phyloP scores from a whole-genome alignment of 2,888 invertebrate genomes.

The Lottia scabra region DNA sequence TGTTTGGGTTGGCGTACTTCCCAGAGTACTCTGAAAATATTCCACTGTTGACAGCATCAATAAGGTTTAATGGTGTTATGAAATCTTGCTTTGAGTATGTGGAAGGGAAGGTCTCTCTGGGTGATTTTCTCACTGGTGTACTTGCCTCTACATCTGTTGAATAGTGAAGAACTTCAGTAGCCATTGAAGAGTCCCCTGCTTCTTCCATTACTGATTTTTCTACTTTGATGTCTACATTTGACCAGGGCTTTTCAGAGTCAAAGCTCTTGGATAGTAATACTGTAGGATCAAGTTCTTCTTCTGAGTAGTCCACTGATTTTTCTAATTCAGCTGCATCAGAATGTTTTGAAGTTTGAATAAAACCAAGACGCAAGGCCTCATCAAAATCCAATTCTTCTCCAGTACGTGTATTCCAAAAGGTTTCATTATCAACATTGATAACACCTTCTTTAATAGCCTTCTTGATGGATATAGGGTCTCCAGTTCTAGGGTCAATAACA shows the following conservation, averaged over 20 bases:
- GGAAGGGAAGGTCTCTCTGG: background rate
- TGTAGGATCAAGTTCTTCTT: constrained; percentile 32
- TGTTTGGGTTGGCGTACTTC: constrained; percentile 78
- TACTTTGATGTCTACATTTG: constrained; percentile 57
- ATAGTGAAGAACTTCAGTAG: constrained; percentile 56
- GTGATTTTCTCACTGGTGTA: background rate
- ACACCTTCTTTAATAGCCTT: constrained; percentile 60
- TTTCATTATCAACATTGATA: constrained; percentile 74
- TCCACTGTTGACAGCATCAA: constrained; percentile 55
- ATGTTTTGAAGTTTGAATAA: constrained; percentile 54
- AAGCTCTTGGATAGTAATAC: constrained; percentile 16
- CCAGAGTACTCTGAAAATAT: constrained; percentile 45
- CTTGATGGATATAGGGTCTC: constrained; percentile 64
- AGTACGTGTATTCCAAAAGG: constrained; percentile 85
- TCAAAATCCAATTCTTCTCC: constrained; percentile 84
- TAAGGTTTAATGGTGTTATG: constrained; percentile 62
- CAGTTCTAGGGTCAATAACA: constrained; percentile 82
- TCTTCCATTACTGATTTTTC: constrained; percentile 44
- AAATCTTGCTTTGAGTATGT: background rate
- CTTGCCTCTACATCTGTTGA: constrained; percentile 43
- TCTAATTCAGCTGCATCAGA: constrained; percentile 53
- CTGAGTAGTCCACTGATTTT: constrained; percentile 42
- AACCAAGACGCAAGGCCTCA: constrained; percentile 85
- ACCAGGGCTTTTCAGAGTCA: constrained; percentile 44
- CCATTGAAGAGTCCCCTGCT: constrained; percentile 30